Base-by-base conservation (phyloP, 2,888 invertebrate genomes). In the Agonum fuliginosum region DNA sequence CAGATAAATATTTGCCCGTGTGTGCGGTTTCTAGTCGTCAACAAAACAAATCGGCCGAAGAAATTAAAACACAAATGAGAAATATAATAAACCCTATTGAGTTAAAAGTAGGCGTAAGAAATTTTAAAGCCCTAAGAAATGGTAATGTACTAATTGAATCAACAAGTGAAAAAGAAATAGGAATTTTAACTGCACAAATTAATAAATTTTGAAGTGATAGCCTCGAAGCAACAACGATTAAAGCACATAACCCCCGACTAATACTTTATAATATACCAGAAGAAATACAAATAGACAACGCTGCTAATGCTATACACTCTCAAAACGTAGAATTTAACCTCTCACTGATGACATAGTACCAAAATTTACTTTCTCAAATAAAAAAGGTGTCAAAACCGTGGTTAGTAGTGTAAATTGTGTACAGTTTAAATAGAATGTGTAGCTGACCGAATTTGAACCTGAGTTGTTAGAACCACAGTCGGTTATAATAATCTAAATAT, bases 111-210 rank as follows among this genome's bases (percentile, higher is more conserved):
- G 54, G 24, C 6, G 27, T 51, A 4, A 24, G 12, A 27, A 1
- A 24, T 22, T 1, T 24, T 3, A 54, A 54, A 54, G 4, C 54
- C 3, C 27, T 54, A 2, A 54, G 22, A 27, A 27, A 54, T 22
- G 54, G 12, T 10, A 27, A 54, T 1, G 12, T 54, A 24, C 3
- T 54, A 12, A 2, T 54, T 3, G 54, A 27, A 24, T 10, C 27
- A 54, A n/a, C 24, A 5, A 54, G 12, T n/a, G 54, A 54, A 27
- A 54, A 51, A 51, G 51, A 51, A 24, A 54, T 27, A 10, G 12
- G 27, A 24, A 43, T 43, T 3, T 14, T 43, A 14, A 14, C 14
- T n/a, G 2, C n/a, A 6, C 2, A 43, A 17, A 43, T 3, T 43
- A 43, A 43, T 43, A 17, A 43, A 12, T 14, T 3, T 43, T 43